Base-by-base conservation (phyloP, 2,888 invertebrate genomes). In the Stenichneumon culpator region DNA sequence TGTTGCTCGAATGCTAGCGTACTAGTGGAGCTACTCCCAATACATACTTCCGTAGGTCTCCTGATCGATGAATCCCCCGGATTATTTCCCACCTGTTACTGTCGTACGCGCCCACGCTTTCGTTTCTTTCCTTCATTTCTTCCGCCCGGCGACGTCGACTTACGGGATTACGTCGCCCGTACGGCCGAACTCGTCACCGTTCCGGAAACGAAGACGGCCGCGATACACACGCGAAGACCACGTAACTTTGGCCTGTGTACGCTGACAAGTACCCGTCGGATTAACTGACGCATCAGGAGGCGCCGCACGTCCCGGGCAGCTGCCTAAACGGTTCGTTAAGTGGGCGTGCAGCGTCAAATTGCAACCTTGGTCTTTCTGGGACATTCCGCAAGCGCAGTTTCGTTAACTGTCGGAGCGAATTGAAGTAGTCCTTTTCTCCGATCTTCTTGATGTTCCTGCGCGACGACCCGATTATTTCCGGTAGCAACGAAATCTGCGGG, bases 291-390 rank as follows among this genome's bases (percentile, higher is more conserved):
- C 68, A 60, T 78, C 19, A 32, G 60, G 19, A 69, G 63, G 69
- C 79, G 28, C 32, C 60, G 50, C 79, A 70, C 79, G 69, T 79
- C 60, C 70, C 69, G 69, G 69, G 68, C 79, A 79, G 79, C 79
- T 70, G 79, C 79, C 79, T 79, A 79, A 79, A 79, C 70, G 79
- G 60, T 63, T 47, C 32, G 79, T 79, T 79, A 70, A 79, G 60
- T 63, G 63, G 79, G 50, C 60, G 60, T 63, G 63, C 63, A 79
- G 60, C 79, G 60, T 79, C 36, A 52, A 60, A 69, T n/a, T 57
- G 78, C 50, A 79, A 68, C 44, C 57, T 50, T 44, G 68, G 57
- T 25, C 25, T 50, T 47, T 25, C 22, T 16, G 68, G 68, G 44
- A 22, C 28, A 57, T 44, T 57, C 28, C n/a, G 7, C 79, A 11